phyloP scores from a whole-genome alignment of 2,888 invertebrate genomes.

The Zaprionus obscuricornis region DNA sequence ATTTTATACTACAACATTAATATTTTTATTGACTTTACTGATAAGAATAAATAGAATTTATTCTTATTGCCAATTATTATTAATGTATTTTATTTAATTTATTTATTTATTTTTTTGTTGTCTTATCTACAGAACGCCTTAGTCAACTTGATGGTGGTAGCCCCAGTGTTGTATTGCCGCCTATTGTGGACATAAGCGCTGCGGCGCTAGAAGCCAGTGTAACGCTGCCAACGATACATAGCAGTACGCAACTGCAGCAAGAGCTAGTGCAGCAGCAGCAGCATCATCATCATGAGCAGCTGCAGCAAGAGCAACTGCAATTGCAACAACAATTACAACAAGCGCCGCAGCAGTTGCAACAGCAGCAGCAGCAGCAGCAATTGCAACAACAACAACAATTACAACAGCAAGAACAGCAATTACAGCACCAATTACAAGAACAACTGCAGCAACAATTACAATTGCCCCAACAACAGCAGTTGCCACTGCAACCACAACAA shows the following conservation, averaged over 20 bases:
- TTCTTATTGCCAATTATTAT: background rate
- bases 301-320: conserved; percentile 43
- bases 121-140: conserved; percentile 72
- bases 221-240: conserved; percentile 18
- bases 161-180: conserved; percentile 46
- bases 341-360: background rate
- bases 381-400: conserved; percentile 45
- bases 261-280: background rate
- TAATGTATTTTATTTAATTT: background rate
- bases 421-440: background rate
- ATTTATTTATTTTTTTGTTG: conserved; percentile 3
- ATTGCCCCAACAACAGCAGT: conserved; percentile 6
- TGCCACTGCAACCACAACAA: conserved; percentile 46
- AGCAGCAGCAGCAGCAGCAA: conserved; percentile 19
- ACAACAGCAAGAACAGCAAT: conserved; percentile 23
- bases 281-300: conserved; percentile 7
- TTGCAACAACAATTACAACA: conserved; percentile 32
- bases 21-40: background rate
- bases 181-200: conserved; percentile 39
- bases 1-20: too few relatives aligned
- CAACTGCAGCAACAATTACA: background rate
- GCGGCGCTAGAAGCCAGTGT: conserved; percentile 21
- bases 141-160: conserved; percentile 81
- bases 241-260: too few relatives aligned
- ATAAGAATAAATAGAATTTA: background rate